phyloP scores from a whole-genome alignment of 2,113 vertebrate species.

The Mola mola region DNA sequence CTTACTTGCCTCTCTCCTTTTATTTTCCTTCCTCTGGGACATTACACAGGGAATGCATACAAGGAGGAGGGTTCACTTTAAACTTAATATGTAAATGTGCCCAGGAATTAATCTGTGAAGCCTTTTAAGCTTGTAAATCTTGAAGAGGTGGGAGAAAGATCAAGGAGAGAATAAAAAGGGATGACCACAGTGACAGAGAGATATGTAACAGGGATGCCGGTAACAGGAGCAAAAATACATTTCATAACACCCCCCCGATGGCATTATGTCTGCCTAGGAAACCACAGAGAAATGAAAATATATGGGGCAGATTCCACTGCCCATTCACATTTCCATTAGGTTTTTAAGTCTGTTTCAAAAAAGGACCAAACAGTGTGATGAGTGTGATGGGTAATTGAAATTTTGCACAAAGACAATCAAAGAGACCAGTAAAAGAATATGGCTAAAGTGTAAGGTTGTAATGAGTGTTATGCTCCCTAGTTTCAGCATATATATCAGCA shows the following conservation, averaged over 20 bases:
- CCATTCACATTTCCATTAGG: constrained; percentile 25
- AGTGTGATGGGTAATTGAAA: background rate
- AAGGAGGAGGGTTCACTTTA: constrained; percentile 8
- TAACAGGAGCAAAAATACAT: constrained; percentile 57
- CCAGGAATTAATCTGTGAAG: constrained; percentile 7
- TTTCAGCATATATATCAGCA: background rate
- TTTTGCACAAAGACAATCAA: background rate
- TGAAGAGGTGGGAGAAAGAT: background rate
- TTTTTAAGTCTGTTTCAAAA: constrained; percentile 26
- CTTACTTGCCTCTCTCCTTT: background rate
- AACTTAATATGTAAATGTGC: constrained; percentile 37
- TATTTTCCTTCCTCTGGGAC: constrained; percentile 1
- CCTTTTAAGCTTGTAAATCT: constrained; percentile 18
- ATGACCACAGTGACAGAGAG: constrained; percentile 3
- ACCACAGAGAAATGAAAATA: constrained; percentile 40
- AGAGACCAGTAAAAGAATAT: background rate
- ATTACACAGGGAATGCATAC: constrained; percentile 5
- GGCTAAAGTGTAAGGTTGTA: background rate
- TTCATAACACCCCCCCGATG: constrained; percentile 29
- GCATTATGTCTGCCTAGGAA: constrained; percentile 31
- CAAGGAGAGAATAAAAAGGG: background rate
- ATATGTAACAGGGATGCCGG: constrained; percentile 31
- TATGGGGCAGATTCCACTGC: constrained; percentile 13
- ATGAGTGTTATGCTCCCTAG: background rate
- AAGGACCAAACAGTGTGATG: background rate